Conservation (phyloP, 2,113 vertebrate genomes). For the Phylloscopus whistleri region DNA sequence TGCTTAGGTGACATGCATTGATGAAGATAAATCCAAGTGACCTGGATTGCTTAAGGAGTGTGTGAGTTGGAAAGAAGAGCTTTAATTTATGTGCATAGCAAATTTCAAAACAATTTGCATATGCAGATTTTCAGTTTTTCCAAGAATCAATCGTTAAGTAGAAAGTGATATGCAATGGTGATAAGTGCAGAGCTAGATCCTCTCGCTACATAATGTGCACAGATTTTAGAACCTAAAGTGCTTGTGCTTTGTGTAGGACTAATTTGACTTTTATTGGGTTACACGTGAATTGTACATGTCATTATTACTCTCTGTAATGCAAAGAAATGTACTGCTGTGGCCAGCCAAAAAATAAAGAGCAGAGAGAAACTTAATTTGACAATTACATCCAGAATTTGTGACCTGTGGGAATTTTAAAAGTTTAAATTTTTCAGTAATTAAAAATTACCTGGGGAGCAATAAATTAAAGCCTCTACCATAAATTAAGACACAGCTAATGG, state of each 20-base stretch:
- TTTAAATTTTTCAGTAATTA: constrained; percentile 21
- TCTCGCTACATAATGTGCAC: not conserved
- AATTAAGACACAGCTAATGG: constrained; percentile 5
- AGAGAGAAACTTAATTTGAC: not conserved
- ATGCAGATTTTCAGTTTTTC: not conserved
- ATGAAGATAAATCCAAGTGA: not conserved
- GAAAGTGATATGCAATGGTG: not conserved
- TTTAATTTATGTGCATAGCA: not conserved
- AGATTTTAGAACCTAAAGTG: not conserved
- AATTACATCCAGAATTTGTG: not conserved
- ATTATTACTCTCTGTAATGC: not conserved
- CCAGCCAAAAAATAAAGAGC: not conserved
- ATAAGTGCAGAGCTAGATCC: not conserved
- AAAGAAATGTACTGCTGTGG: not conserved
- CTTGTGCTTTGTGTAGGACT: not conserved
- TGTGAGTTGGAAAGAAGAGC: not conserved
- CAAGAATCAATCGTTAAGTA: not conserved
- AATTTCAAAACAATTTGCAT: not conserved
- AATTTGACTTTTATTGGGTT: not conserved
- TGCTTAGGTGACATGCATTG: not conserved
- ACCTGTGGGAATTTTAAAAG: not conserved
- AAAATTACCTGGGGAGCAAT: not conserved
- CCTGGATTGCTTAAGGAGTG: not conserved
- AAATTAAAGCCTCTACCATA: not conserved
- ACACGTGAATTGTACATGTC: not conserved